phyloP scores from a whole-genome alignment of 2,113 vertebrate genomes.

The Anser brachyrhynchus region DNA sequence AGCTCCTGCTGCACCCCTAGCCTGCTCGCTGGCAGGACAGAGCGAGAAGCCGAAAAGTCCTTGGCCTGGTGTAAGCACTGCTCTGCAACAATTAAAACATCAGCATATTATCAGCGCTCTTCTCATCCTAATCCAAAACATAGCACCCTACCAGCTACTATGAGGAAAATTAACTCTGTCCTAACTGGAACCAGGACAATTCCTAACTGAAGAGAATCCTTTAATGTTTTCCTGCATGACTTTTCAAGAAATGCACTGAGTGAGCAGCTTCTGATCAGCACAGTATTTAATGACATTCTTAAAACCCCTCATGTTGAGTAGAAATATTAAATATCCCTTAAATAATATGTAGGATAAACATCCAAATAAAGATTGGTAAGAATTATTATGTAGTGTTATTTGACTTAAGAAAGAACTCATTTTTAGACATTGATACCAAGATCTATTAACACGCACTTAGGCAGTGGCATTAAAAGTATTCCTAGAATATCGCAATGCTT shows the following conservation, averaged over 20 bases:
- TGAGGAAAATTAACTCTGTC: too few relatives aligned
- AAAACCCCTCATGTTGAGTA: conserved; percentile 49
- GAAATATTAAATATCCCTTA: conserved; percentile 41
- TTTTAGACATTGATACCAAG: not conserved
- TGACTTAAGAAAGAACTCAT: conserved; percentile 7
- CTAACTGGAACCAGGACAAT: too few relatives aligned
- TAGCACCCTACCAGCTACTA: too few relatives aligned
- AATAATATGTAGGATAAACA: conserved; percentile 48
- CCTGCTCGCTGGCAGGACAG: too few relatives aligned
- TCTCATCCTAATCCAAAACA: too few relatives aligned
- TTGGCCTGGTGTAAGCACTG: too few relatives aligned
- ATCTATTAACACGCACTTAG: not conserved
- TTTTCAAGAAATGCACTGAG: conserved; percentile 63
- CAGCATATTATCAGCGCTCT: too few relatives aligned
- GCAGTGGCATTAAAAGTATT: not conserved
- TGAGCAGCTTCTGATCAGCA: conserved; percentile 56
- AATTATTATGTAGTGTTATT: not conserved
- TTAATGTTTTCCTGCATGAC: conserved; percentile 48
- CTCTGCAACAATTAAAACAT: too few relatives aligned
- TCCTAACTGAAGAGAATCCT: conserved; percentile 64
- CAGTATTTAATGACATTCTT: conserved; percentile 53
- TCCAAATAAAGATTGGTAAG: conserved; percentile 31
- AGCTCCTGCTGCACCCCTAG: too few relatives aligned
- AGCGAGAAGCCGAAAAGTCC: too few relatives aligned
- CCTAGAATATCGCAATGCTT: not conserved